phyloP scores from a whole-genome alignment of 2,113 vertebrate genomes.

The Lycaon pictus region DNA sequence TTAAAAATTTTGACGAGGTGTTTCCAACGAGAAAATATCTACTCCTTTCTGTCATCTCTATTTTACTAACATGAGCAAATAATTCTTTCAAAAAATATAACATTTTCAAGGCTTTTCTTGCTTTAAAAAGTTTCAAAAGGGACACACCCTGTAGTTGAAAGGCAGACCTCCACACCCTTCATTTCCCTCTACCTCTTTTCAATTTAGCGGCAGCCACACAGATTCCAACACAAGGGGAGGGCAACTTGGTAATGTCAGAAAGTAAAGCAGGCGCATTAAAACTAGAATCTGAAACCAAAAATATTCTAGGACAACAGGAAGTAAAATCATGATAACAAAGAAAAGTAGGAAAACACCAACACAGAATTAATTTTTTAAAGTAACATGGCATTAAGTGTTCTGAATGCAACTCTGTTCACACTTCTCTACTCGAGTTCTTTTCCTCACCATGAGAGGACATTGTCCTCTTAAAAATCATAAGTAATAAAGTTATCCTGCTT shows the following conservation, averaged over 20 bases:
- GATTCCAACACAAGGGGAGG: conserved; percentile 10
- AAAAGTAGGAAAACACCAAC: neutral
- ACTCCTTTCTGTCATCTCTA: conserved; percentile 37
- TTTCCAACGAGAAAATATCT: neutral
- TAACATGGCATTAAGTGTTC: conserved; percentile 49
- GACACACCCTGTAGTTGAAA: conserved; percentile 79
- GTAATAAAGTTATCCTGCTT: neutral
- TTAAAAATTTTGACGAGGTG: neutral
- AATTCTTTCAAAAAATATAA: conserved; percentile 60
- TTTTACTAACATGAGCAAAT: conserved; percentile 16
- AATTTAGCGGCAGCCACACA: neutral
- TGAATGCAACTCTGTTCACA: conserved; percentile 70
- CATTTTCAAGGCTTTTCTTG: conserved; percentile 47
- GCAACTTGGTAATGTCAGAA: neutral
- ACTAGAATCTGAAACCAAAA: conserved; percentile 71
- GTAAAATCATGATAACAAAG: neutral
- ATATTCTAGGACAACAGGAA: neutral
- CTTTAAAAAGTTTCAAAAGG: conserved; percentile 73
- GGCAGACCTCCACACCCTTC: conserved; percentile 82
- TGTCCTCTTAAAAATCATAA: conserved; percentile 49
- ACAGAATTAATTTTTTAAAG: conserved; percentile 66
- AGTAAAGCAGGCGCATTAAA: conserved; percentile 53
- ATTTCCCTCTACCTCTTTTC: conserved; percentile 63
- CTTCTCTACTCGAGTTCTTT: conserved; percentile 30
- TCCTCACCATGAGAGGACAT: neutral